A percentile compares a stretch with the other conserved stretches of the same genome.
Evolutionary conservation across 2,888 invertebrate genomes (phyloP).

Genomic region (Spatulosminthurus flaviceps): DNA sequence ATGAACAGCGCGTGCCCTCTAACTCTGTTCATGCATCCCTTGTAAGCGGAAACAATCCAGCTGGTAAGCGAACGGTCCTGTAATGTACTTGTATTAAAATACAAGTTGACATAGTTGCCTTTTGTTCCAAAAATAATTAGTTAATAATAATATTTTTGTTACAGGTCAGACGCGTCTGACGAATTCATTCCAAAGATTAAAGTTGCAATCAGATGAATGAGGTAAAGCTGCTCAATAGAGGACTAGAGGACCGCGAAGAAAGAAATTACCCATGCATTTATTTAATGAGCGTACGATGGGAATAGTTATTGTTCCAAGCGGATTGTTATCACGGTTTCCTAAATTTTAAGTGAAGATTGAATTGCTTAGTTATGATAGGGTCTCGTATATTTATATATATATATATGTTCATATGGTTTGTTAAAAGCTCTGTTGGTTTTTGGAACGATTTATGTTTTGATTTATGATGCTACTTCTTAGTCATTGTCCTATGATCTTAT

Average conservation of each 20-base stretch:
- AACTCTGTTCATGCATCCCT: slow-evolving; percentile 20
- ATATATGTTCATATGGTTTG: too few relatives aligned
- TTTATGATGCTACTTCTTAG: too few relatives aligned
- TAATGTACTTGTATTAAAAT: neutral
- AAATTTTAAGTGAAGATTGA: too few relatives aligned
- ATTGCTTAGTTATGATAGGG: too few relatives aligned
- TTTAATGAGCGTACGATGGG: neutral
- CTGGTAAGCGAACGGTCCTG: neutral
- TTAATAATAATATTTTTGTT: neutral
- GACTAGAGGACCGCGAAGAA: neutral
- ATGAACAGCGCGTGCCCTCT: slow-evolving; percentile 47
- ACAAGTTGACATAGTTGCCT: too few relatives aligned
- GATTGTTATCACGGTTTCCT: too few relatives aligned
- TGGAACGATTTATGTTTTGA: too few relatives aligned
- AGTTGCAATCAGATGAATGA: slow-evolving; percentile 38
- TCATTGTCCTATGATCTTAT: too few relatives aligned
- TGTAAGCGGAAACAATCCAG: slow-evolving; percentile 15
- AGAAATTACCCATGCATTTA: neutral
- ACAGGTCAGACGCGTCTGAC: slow-evolving; percentile 34
- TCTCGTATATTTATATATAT: too few relatives aligned
- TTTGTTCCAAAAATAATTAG: too few relatives aligned
- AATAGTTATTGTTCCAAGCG: too few relatives aligned
- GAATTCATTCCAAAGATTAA: slow-evolving; percentile 45
- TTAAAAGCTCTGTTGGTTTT: too few relatives aligned
- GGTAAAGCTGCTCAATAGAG: neutral